Base-by-base conservation (phyloP, 2,888 invertebrate species). In the Torymus aiolomorphi region DNA sequence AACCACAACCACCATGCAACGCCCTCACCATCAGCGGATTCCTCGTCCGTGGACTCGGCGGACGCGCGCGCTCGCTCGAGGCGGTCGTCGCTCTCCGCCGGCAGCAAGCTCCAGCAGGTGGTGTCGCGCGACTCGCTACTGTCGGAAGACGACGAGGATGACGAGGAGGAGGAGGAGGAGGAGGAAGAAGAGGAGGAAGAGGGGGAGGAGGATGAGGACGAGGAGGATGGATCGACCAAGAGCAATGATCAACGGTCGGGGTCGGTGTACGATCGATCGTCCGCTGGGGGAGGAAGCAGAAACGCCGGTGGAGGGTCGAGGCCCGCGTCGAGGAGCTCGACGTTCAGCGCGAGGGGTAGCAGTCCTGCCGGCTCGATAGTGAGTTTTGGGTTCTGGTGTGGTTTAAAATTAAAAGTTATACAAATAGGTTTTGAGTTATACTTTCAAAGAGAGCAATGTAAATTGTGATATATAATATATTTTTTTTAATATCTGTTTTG, bases 311-410 rank as follows among this genome's bases (percentile, higher is more conserved):
- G 31, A 31, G 4, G 4, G 31, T 66, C 66, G n/a, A 51, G 67
- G 16, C 52, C 67, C 20, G 24, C 63, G 8, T 65, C 63, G 5
- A 31, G 61, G 51, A 16, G 73, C 63, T 62, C 62, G n/a, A 62
- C 24, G 11, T 73, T 31, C 18, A 76, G 76, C 62, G 65, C 67
- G 1, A 66, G 75, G n/a, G 49, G 51, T 16, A 66, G 66, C 70
- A 75, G 67, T 54, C 61, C 76, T 1, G 49, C 65, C 13, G 70
- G 63, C 42, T 76, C 70, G 18, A 70, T 71, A 56, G 76, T 76
- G 14, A 71, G 70, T 20, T 31, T 5, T 31, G 0, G 31, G 4
- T 31, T 31, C 0, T 31, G 31, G 31, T 31, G 3, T n/a, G n/a
- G n/a, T n/a, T n/a, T n/a, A n/a, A n/a, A n/a, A n/a, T n/a, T n/a